Percentiles rank a stretch among this genome's conserved stretches.
Evolutionary conservation across 2,888 invertebrate species (phyloP).

Genomic region (Liopterus haemorrhoidalis): DNA sequence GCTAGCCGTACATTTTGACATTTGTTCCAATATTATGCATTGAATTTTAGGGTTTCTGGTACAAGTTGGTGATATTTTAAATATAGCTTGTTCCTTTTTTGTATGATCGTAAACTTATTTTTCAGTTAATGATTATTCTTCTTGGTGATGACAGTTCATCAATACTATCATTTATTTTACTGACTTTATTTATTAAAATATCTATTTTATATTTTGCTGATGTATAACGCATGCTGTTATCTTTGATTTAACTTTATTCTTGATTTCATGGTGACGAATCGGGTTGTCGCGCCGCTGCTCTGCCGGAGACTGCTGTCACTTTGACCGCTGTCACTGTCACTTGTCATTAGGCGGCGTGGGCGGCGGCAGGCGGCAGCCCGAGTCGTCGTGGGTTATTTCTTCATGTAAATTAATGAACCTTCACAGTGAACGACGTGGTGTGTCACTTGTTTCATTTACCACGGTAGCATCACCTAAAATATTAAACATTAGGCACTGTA

Average conservation of each 20-base stretch:
- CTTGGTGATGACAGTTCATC: too few species aligned
- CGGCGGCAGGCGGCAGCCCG: conserved; percentile 18
- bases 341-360: conserved; percentile 20
- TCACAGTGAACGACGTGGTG: conserved; percentile 36
- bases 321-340: conserved; percentile 7
- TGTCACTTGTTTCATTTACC: conserved; percentile 47
- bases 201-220: too few species aligned
- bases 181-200: too few species aligned
- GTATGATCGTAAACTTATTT: too few species aligned
- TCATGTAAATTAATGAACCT: conserved; percentile 26
- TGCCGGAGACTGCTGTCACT: not conserved
- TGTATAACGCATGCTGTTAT: conserved; percentile 27
- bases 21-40: too few species aligned
- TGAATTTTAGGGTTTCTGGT: too few species aligned
- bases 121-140: too few species aligned
- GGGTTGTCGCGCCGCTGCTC: not conserved
- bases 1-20: too few species aligned
- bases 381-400: conserved; percentile 17
- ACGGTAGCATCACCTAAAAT: conserved; percentile 44
- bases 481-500: too few species aligned
- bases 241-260: conserved; percentile 17
- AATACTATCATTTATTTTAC: too few species aligned
- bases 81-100: conserved; percentile 18
- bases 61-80: conserved; percentile 46
- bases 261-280: too few species aligned